These are phyloP conservation scores for Onchidella celtica DNA, from an alignment of 2,888 invertebrate species.

Conservation along the genomic window DNA sequence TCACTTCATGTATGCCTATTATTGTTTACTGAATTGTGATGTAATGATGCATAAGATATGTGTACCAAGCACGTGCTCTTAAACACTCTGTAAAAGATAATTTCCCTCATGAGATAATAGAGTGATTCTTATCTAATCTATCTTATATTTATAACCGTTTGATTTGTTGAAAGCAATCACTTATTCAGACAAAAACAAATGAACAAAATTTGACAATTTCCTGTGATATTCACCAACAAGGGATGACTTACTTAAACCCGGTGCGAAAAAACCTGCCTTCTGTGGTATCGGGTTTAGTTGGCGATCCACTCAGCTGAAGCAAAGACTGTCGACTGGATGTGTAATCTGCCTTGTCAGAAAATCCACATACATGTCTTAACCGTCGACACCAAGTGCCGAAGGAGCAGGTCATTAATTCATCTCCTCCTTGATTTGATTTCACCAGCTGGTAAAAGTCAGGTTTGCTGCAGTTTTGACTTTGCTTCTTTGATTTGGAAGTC, in stretches of 20 bases:
- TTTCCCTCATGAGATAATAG: no score
- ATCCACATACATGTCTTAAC: slow-evolving; percentile 57
- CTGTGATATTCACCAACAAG: no score
- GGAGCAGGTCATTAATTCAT: slow-evolving; percentile 57
- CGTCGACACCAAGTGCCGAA: slow-evolving; percentile 62
- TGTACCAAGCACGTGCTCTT: no score
- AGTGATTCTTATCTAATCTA: no score
- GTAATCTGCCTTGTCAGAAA: slow-evolving; percentile 63
- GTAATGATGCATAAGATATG: no score
- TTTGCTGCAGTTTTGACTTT: slow-evolving; percentile 5
- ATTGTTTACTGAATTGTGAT: no score
- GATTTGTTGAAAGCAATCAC: no score
- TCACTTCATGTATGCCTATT: no score
- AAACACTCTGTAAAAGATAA: no score
- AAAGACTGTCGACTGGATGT: slow-evolving; percentile 44
- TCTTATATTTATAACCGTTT: no score
- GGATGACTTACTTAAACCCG: slow-evolving; percentile 39
- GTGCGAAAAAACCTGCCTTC: slow-evolving; percentile 57
- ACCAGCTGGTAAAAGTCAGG: slow-evolving; percentile 52
- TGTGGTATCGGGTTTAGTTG: slow-evolving; percentile 64
- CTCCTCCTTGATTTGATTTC: slow-evolving; percentile 48
- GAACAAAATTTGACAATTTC: no score
- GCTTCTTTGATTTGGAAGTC: slow-evolving; percentile 14
- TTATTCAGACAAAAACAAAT: no score
- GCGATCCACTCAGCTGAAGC: slow-evolving; percentile 57